Base-by-base conservation (phyloP, 1,140 invertebrate genomes). In the Rhynchophorus ferrugineus region DNA sequence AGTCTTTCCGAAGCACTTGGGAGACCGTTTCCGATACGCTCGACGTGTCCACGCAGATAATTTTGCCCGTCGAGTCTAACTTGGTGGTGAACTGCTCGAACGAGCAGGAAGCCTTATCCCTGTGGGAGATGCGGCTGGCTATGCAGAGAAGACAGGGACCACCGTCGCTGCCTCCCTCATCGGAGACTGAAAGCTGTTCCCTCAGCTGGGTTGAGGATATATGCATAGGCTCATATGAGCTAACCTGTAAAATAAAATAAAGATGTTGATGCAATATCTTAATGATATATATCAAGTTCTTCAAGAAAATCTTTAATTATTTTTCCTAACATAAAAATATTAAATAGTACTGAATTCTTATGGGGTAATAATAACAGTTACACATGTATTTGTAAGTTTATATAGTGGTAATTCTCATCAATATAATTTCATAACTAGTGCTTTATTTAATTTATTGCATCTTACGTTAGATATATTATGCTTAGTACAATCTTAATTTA, bases 11-110 rank as follows among this genome's bases (percentile, higher is more conserved):
- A 60, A 89, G 68, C 69, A 81, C 82, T 63, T 80, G 75, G 56
- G 76, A 74, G 66, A 83, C 84, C 48, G 71, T 67, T 45, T 74
- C 62, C 29, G 81, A 77, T 47, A 91, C 72, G 54, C 82, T 80
- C 64, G 80, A 83, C 37, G 78, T 79, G 70, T 93, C 89, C 56
- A 89, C 71, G 56, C 74, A 79, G 59, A 91, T 77, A 60, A 97
- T 89, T 71, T 84, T 90, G 47, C 89, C 90, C 61, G 81, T 78
- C 50, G 79, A 76, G 73, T 95, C 90, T 66, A 95, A 77, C 75
- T 90, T 90, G 66, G 94, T 89, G 62, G 90, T 89, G 72, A 96
- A 93, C 70, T 93, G 89, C 71, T 93, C 88, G 59, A 89, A 76
- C 63, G 76, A 72, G 64, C 79, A 71, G 61, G 80, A 75, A 58